These are phyloP conservation scores for Parthenolecanium corni DNA, from an alignment of 2,888 invertebrate genomes.

Conservation along the genomic window DNA sequence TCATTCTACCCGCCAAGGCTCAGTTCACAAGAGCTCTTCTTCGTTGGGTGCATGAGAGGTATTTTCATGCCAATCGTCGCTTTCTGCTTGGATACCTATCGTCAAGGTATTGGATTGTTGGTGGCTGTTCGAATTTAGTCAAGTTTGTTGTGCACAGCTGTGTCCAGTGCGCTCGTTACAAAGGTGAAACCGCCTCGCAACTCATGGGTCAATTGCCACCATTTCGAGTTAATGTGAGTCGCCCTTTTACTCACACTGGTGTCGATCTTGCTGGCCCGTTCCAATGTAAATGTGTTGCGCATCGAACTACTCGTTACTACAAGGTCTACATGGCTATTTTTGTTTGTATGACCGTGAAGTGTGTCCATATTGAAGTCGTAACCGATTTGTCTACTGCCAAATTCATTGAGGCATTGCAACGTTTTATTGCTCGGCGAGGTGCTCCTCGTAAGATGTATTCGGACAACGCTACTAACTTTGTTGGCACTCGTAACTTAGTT, in stretches of 20 bases:
- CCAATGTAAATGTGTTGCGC: background rate
- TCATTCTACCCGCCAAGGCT: background rate
- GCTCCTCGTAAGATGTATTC: background rate
- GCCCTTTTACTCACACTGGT: background rate
- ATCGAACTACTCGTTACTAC: background rate
- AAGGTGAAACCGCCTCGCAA: background rate
- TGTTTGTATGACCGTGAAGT: background rate
- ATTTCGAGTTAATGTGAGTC: background rate
- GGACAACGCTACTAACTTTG: slow-evolving; percentile 2
- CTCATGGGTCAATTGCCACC: background rate
- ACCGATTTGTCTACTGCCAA: background rate
- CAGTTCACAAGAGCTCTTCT: background rate
- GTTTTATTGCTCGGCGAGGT: background rate
- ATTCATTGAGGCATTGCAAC: background rate
- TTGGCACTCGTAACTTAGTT: background rate
- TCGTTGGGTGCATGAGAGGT: background rate
- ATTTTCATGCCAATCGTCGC: background rate
- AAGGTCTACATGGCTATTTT: background rate
- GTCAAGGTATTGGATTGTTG: background rate
- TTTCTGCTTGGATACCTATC: background rate
- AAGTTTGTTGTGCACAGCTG: background rate
- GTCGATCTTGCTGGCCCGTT: background rate
- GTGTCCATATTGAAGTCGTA: background rate
- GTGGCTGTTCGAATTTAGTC: background rate
- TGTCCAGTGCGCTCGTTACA: background rate